Conservation (phyloP, 2,888 invertebrate genomes). For the Therioaphis trifolii region DNA sequence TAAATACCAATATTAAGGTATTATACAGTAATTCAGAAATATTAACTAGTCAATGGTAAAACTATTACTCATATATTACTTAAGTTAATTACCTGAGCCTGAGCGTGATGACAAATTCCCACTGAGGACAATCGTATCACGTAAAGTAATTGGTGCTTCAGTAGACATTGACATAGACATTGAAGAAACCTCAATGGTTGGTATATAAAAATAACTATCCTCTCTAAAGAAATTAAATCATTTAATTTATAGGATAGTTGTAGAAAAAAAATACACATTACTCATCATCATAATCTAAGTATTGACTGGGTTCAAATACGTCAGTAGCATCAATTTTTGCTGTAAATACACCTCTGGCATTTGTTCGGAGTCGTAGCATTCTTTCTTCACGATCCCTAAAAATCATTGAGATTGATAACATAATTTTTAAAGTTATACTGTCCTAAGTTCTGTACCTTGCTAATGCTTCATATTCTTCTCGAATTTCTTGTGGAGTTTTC, state of each 20-base stretch:
- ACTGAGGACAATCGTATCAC: constrained; percentile 85
- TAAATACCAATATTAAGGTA: too few relatives aligned
- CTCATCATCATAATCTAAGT: constrained; percentile 73
- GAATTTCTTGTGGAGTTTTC: constrained; percentile 93
- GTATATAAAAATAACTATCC: constrained; percentile 68
- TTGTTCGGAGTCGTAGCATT: constrained; percentile 87
- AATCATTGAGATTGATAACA: background rate
- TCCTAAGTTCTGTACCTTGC: constrained; percentile 68
- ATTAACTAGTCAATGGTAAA: too few relatives aligned
- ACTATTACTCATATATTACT: background rate
- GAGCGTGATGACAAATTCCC: constrained; percentile 88
- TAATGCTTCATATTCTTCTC: constrained; percentile 93
- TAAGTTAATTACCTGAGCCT: constrained; percentile 79
- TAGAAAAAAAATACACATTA: constrained; percentile 67
- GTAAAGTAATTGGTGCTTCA: constrained; percentile 88
- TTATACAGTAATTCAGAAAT: too few relatives aligned
- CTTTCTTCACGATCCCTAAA: constrained; percentile 85
- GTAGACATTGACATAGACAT: constrained; percentile 94
- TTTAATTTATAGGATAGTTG: background rate
- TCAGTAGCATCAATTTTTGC: constrained; percentile 93
- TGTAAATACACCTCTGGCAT: constrained; percentile 88
- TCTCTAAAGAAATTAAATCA: constrained; percentile 30
- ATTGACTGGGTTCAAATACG: constrained; percentile 85
- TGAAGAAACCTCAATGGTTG: constrained; percentile 88
- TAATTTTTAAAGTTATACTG: background rate